Conservation (phyloP, 2,888 invertebrate genomes). For the Macaria liturata region DNA sequence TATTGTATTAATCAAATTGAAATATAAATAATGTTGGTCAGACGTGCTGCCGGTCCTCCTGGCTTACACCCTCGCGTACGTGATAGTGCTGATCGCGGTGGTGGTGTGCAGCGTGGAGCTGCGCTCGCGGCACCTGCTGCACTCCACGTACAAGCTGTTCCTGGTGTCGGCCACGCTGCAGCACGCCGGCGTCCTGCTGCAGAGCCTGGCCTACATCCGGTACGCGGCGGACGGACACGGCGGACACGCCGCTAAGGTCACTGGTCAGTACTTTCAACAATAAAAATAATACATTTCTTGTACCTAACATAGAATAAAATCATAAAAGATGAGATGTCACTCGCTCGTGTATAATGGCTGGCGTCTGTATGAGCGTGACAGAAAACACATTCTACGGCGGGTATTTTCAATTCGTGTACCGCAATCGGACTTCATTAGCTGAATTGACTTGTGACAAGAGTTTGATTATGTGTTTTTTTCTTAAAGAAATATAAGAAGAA, state of each 20-base stretch:
- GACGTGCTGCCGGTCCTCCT: conserved; percentile 93
- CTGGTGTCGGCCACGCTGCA: conserved; percentile 88
- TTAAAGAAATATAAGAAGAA: too few species aligned
- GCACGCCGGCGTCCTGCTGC: conserved; percentile 86
- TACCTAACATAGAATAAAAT: too few species aligned
- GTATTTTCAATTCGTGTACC: too few species aligned
- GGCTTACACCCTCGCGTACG: conserved; percentile 88
- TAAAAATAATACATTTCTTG: too few species aligned
- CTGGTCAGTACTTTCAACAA: conserved; percentile 57
- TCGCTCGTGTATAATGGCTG: too few species aligned
- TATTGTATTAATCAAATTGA: too few species aligned
- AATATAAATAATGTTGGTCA: conserved; percentile 63
- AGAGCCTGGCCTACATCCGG: conserved; percentile 88
- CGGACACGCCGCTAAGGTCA: conserved; percentile 67
- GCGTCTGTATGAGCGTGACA: too few species aligned
- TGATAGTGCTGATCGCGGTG: conserved; percentile 87
- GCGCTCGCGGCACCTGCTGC: conserved; percentile 90
- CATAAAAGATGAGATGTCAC: too few species aligned
- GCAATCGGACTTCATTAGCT: too few species aligned
- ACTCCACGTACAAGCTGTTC: conserved; percentile 94
- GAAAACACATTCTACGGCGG: too few species aligned
- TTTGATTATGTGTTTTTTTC: too few species aligned
- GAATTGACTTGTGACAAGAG: too few species aligned
- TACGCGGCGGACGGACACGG: conserved; percentile 90
- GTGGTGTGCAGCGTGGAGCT: conserved; percentile 90